Base-by-base conservation (phyloP, 1,140 invertebrate species). In the Tetragonula clypearis region DNA sequence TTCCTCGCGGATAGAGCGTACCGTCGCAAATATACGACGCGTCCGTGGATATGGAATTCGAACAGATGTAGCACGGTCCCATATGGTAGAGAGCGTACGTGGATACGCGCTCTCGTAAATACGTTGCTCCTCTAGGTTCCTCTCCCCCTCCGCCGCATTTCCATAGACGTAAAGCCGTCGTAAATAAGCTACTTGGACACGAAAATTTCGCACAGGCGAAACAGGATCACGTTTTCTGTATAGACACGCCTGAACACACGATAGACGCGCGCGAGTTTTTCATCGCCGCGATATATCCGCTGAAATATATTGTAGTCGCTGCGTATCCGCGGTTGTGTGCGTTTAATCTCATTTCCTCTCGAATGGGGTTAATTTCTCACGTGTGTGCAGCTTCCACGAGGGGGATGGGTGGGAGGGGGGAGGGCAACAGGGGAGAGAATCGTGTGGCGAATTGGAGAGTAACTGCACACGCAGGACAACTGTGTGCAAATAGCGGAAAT, bases 161-260 rank as follows among this genome's bases (percentile, higher is more conserved):
- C 76, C 56, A 84, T 84, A 84, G 21, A 78, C 72, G 72, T 62
- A 72, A 71, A 79, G 41, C 21, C 55, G 4, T 49, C 76, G 66
- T 84, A 84, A 84, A 79, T 84, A 84, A 71, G 55, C 19, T 49
- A 60, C 66, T 78, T 55, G 75, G 66, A 79, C 66, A 49, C 26
- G 73, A 35, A 53, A 60, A 62, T 62, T 41, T 84, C 76, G 68
- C 55, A 26, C 35, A 30, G 80, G 66, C 19, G 15, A 1, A n/a
- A 41, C 6, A 41, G 41, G 56, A 1, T 21, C 21, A 21, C 41
- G 6, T 30, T 30, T 19, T 4, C 35, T 17, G 62, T 26, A 62
- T 62, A 23, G 6, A 9, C 41, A 41, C 35, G 35, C 35, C 35
- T 41, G 35, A 5, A 41, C 35, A 5, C 41, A 3, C 41, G 41